Conservation (phyloP, 2,888 invertebrate genomes). For the Leucoptera coffeella region DNA sequence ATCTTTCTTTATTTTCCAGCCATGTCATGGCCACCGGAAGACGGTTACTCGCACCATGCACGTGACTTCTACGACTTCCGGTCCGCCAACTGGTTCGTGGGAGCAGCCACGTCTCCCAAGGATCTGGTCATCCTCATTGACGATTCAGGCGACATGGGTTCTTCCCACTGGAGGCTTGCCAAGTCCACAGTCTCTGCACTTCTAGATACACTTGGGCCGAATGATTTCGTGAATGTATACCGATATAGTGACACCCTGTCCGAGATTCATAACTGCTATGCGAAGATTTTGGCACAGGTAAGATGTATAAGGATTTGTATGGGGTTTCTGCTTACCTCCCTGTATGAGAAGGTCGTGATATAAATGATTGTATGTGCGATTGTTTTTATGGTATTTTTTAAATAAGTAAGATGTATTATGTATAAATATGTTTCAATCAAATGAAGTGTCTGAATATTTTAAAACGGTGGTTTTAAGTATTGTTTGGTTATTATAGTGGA, state of each 20-base stretch:
- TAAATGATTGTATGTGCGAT: no score
- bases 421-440: no score
- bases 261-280: slow-evolving; percentile 86
- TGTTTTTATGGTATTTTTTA: no score
- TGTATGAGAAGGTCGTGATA: no score
- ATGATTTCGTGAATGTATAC: slow-evolving; percentile 95
- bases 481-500: no score
- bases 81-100: slow-evolving; percentile 92
- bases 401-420: no score
- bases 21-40: slow-evolving; percentile 80
- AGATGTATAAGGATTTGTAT: no score
- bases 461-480: no score
- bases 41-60: slow-evolving; percentile 70
- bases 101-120: slow-evolving; percentile 95
- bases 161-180: slow-evolving; percentile 77
- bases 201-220: slow-evolving; percentile 90
- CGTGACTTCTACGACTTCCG: slow-evolving; percentile 91
- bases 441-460: no score
- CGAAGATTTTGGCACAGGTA: slow-evolving; percentile 86
- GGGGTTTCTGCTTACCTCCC: no score
- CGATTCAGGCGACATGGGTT: slow-evolving; percentile 82
- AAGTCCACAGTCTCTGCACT: slow-evolving; percentile 84
- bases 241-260: slow-evolving; percentile 79
- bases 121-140: slow-evolving; percentile 94
- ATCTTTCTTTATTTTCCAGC: slow-evolving; percentile 29